These are phyloP conservation scores for Pseudomyrmex flavicornis DNA, from an alignment of 1,140 invertebrate species.

Conservation along the genomic window DNA sequence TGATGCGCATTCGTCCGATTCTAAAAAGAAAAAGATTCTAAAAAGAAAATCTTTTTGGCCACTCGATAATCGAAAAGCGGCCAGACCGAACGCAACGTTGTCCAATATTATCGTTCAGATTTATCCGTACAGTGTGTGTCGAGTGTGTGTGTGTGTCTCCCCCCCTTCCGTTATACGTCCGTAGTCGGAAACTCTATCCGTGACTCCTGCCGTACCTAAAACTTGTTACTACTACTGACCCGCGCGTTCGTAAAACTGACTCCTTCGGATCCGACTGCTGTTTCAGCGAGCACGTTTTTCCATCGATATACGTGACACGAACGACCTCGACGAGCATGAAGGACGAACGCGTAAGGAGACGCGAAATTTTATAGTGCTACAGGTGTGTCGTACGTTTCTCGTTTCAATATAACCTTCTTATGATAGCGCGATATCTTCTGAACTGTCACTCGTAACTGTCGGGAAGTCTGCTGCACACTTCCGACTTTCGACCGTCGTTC, in stretches of 20 bases:
- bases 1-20: not conserved
- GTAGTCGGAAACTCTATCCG: not conserved
- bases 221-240: conserved; percentile 8
- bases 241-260: conserved; percentile 39
- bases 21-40: not conserved
- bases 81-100: not conserved
- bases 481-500: not conserved
- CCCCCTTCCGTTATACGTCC: not conserved
- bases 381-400: conserved; percentile 53
- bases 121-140: not conserved
- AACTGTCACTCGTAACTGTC: not conserved
- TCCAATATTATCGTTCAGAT: conserved; percentile 20
- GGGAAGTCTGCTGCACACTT: not conserved
- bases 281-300: conserved; percentile 46
- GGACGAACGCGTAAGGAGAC: not conserved
- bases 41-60: not conserved
- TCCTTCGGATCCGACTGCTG: conserved; percentile 27
- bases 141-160: not conserved
- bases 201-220: not conserved
- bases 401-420: conserved; percentile 3
- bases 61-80: not conserved
- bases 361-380: conserved; percentile 44
- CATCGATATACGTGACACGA: conserved; percentile 12
- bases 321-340: not conserved
- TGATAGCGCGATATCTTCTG: not conserved